These are phyloP conservation scores for Tursiops truncatus DNA, from an alignment of 2,113 vertebrate genomes.

Conservation along the genomic window DNA sequence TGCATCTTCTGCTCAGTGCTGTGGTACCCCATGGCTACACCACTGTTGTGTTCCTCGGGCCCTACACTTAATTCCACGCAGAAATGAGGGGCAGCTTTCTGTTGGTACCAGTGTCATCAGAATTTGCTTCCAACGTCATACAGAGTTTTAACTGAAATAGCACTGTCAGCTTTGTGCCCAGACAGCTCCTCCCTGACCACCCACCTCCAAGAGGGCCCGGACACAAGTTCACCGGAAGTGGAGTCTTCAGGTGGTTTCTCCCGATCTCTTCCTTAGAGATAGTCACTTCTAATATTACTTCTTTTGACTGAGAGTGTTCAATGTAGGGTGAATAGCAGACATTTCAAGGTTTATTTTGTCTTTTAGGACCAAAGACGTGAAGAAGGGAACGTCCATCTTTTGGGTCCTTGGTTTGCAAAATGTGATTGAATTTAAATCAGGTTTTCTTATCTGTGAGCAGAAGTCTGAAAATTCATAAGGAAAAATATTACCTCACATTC, in stretches of 20 bases:
- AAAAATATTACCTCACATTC: constrained; percentile 1
- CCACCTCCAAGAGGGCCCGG: too few species aligned
- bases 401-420: not conserved
- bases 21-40: accelerated
- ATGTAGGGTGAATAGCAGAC: not conserved
- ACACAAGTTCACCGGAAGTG: not conserved
- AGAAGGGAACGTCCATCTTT: not conserved
- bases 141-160: not conserved
- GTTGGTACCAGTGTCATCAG: not conserved
- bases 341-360: not conserved
- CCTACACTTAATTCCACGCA: accelerated
- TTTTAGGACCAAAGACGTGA: not conserved
- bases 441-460: constrained; percentile 6
- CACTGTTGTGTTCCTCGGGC: not conserved
- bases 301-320: not conserved
- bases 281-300: not conserved
- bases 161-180: not conserved
- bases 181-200: not conserved
- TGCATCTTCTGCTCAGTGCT: accelerated
- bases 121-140: not conserved
- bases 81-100: not conserved
- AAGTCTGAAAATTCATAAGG: constrained; percentile 12
- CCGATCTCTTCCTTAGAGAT: not conserved
- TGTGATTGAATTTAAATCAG: not conserved
- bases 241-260: not conserved